phyloP scores from a whole-genome alignment of 1,140 invertebrate genomes.

The Lepidurus apus region DNA sequence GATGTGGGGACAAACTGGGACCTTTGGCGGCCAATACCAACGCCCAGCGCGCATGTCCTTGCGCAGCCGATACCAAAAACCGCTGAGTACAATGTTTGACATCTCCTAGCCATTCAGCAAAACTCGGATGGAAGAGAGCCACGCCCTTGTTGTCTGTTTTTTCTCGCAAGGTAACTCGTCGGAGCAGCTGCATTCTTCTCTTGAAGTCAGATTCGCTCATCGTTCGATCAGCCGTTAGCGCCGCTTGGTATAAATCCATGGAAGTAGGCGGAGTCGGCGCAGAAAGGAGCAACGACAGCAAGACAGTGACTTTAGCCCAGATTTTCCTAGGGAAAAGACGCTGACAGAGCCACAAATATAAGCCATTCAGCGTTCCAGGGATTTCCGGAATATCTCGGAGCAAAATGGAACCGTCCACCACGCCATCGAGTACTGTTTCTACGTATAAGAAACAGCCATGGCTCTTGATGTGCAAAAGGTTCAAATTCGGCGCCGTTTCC shows the following conservation, averaged over 20 bases:
- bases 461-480: slow-evolving; percentile 92
- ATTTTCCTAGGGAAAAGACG: slow-evolving; percentile 81
- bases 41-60: slow-evolving; percentile 80
- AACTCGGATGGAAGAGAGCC: slow-evolving; percentile 81
- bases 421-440: slow-evolving; percentile 86
- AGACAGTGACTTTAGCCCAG: slow-evolving; percentile 75
- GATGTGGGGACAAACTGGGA: slow-evolving; percentile 48
- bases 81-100: slow-evolving; percentile 95
- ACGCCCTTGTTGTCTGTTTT: slow-evolving; percentile 55
- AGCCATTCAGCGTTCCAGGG: slow-evolving; percentile 86
- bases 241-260: slow-evolving; percentile 70
- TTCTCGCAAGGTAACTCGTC: slow-evolving; percentile 55
- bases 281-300: slow-evolving; percentile 81
- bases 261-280: slow-evolving; percentile 75
- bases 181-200: slow-evolving; percentile 68
- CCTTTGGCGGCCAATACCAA: slow-evolving; percentile 69
- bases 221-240: slow-evolving; percentile 70
- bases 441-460: slow-evolving; percentile 92
- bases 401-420: slow-evolving; percentile 86
- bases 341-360: slow-evolving; percentile 93
- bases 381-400: slow-evolving; percentile 79
- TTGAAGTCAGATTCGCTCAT: slow-evolving; percentile 80
- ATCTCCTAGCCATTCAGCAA: slow-evolving; percentile 88
- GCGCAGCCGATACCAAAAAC: slow-evolving; percentile 77
- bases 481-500: slow-evolving; percentile 88